Percentiles rank a stretch among this genome's conserved stretches.
Evolutionary conservation across 2,888 invertebrate genomes (phyloP).

Genomic region (Eilema depressum): DNA sequence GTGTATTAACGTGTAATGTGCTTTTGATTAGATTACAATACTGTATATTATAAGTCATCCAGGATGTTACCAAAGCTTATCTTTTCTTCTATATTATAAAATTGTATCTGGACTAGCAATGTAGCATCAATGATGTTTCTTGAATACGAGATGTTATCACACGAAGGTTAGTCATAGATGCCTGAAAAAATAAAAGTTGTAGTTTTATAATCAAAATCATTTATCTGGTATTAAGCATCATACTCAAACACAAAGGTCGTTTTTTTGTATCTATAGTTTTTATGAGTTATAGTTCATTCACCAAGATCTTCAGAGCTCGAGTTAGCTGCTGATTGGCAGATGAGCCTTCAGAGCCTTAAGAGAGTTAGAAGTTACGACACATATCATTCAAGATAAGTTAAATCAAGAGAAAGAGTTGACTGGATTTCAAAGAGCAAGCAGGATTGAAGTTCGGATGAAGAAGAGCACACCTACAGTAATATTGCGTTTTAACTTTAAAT

Average conservation of each 20-base stretch:
- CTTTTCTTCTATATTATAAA: neutral
- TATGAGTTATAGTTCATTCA: neutral
- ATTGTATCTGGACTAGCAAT: neutral
- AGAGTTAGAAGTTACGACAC: too few relatives aligned
- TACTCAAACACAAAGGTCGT: neutral
- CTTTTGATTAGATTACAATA: conserved; percentile 5
- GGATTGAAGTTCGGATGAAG: neutral
- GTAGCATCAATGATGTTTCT: neutral
- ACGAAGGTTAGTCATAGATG: neutral
- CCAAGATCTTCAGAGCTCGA: too few relatives aligned
- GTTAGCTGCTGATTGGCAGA: neutral
- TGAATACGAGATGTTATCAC: neutral
- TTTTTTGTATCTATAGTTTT: neutral
- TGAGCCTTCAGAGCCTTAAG: neutral
- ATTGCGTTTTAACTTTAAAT: neutral
- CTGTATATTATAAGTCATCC: conserved; percentile 10
- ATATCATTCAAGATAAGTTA: too few relatives aligned
- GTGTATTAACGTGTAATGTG: conserved; percentile 2
- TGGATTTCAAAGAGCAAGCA: too few relatives aligned
- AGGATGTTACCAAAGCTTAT: conserved; percentile 2
- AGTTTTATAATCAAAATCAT: neutral
- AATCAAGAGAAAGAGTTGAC: too few relatives aligned
- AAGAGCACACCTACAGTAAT: neutral
- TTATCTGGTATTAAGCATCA: neutral
- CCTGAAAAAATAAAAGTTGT: neutral